Conservation (phyloP, 2,888 invertebrate genomes). For the Rhimphoctona megacephalus region DNA sequence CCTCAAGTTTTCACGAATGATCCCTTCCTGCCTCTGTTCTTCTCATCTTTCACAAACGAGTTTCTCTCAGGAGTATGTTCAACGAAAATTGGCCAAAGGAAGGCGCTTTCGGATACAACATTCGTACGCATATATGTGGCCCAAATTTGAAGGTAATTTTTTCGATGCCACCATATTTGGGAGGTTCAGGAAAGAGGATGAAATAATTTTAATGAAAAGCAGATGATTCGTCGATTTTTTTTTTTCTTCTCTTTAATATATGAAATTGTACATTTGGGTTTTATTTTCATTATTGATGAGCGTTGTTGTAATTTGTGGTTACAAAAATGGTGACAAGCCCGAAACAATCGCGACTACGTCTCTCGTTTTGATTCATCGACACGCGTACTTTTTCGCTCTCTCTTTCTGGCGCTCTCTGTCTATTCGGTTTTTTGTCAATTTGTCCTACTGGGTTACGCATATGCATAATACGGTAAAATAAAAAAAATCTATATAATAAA, state of each 20-base stretch:
- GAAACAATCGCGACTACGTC: conserved; percentile 76
- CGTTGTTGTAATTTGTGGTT: conserved; percentile 7
- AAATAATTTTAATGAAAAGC: conserved; percentile 2
- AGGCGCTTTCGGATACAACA: conserved; percentile 52
- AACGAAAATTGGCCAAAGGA: conserved; percentile 52
- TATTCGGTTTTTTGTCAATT: not conserved
- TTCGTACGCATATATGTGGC: conserved; percentile 16
- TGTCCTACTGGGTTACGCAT: conserved; percentile 64
- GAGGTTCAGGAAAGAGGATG: not conserved
- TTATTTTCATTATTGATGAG: not conserved
- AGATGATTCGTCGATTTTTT: conserved; percentile 23
- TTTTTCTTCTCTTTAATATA: conserved; percentile 40
- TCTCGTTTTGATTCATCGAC: conserved; percentile 77
- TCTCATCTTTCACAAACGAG: conserved; percentile 45
- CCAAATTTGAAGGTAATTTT: conserved; percentile 25
- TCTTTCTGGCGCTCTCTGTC: not conserved
- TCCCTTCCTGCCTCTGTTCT: conserved; percentile 3
- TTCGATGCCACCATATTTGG: conserved; percentile 9
- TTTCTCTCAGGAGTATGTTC: conserved; percentile 43
- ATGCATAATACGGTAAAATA: conserved; percentile 66
- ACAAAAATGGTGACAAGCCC: conserved; percentile 51
- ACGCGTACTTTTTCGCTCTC: conserved; percentile 23
- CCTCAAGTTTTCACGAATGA: conserved; percentile 42
- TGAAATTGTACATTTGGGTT: conserved; percentile 55
- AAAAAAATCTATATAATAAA: conserved; percentile 67